Evolutionary conservation across 2,888 invertebrate genomes (phyloP).

Genomic region (Drosophila lutescens): DNA sequence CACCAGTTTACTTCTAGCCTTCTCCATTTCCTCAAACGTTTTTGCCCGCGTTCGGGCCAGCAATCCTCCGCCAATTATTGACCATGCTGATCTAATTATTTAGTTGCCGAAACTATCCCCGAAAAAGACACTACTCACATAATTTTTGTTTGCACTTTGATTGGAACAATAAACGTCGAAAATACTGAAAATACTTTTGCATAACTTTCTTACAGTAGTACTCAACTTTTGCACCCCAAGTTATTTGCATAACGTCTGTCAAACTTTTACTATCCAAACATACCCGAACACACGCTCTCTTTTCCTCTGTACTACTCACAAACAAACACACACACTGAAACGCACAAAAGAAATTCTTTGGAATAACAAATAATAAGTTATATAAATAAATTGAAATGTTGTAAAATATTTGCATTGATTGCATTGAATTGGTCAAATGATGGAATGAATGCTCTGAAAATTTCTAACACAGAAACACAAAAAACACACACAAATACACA

Average conservation of each 20-base stretch:
- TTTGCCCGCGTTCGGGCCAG: conserved; percentile 4
- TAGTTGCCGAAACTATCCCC: conserved; percentile 10
- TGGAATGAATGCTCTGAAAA: conserved; percentile 37
- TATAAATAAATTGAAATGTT: conserved; percentile 32
- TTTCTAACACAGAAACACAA: conserved; percentile 14
- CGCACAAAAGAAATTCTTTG: conserved; percentile 19
- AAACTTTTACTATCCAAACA: conserved; percentile 21
- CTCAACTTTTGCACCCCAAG: conserved; percentile 37
- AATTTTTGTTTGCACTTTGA: conserved; percentile 56
- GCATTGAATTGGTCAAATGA: conserved; percentile 40
- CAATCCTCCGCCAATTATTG: not conserved
- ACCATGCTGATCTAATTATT: conserved; percentile 38
- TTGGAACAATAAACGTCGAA: conserved; percentile 29
- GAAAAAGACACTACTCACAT: conserved; percentile 23
- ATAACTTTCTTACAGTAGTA: conserved; percentile 50
- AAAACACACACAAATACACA: conserved; percentile 24
- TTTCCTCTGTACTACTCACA: conserved; percentile 14
- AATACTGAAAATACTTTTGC: conserved; percentile 37
- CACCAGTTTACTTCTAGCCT: conserved; percentile 3
- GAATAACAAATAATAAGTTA: conserved; percentile 25
- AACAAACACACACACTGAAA: conserved; percentile 16
- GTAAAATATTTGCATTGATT: conserved; percentile 43
- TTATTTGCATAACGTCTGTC: conserved; percentile 38
- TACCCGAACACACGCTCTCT: conserved; percentile 15
- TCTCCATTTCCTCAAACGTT: not conserved